A percentile compares a stretch with the other conserved stretches of the same genome.
phyloP scores from a whole-genome alignment of 1,140 invertebrate species.

The Drosophila pseudoobscura region DNA sequence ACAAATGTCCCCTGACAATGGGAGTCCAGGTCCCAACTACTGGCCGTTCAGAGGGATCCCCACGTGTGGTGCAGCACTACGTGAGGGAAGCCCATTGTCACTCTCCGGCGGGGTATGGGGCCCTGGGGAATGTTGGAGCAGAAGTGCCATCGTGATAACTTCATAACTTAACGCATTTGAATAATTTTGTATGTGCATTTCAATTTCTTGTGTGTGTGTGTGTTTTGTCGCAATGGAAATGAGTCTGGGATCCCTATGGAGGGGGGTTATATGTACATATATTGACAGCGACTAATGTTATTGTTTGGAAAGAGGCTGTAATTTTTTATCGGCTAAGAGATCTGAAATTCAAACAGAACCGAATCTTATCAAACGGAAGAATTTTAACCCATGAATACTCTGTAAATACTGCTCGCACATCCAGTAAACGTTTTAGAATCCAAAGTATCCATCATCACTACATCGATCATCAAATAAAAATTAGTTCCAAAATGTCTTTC shows the following conservation, averaged over 20 bases:
- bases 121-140: constrained; percentile 30
- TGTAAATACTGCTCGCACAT: too few species aligned
- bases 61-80: constrained; percentile 35
- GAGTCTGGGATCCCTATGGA: constrained; percentile 11
- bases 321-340: constrained; percentile 15
- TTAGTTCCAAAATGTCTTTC: too few species aligned
- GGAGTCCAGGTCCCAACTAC: constrained; percentile 27
- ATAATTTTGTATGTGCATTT: constrained; percentile 82
- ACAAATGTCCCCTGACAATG: constrained; percentile 63
- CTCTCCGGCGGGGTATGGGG: constrained; percentile 31
- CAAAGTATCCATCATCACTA: too few species aligned
- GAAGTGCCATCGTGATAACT: constrained; percentile 79
- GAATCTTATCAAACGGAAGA: too few species aligned
- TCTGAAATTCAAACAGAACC: too few species aligned
- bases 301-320: constrained; percentile 31
- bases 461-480: too few species aligned
- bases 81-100: constrained; percentile 73
- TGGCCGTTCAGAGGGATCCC: constrained; percentile 29
- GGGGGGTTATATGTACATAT: constrained; percentile 36
- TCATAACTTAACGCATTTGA: constrained; percentile 79
- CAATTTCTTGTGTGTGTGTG: constrained; percentile 48
- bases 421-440: too few species aligned
- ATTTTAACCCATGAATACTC: too few species aligned
- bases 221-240: constrained; percentile 59
- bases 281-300: constrained; percentile 76